Evolutionary conservation across 2,797 vertebrate species (phyloP).

Genomic region (Oreochromis mossambicus): DNA sequence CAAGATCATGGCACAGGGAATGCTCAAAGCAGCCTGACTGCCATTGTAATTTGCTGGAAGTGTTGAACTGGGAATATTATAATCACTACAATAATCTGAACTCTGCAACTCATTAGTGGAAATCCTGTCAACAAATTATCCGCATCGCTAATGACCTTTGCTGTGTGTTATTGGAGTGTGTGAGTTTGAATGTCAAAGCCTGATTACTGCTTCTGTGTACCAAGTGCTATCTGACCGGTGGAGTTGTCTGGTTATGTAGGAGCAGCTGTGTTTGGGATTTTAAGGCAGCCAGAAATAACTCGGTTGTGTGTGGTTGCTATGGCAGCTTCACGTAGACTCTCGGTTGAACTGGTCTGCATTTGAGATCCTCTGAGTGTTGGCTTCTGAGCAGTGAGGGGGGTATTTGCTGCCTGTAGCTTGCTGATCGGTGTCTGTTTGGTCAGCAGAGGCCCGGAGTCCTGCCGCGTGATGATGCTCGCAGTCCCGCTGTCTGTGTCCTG

Average conservation of each 20-base stretch:
- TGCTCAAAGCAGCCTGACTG: neutral
- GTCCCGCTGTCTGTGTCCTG: constrained; percentile 16
- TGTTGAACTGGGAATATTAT: constrained; percentile 34
- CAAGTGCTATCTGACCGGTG: constrained; percentile 22
- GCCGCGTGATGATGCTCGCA: neutral
- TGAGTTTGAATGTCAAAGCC: constrained; percentile 48
- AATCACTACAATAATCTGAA: constrained; percentile 45
- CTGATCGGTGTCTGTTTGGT: neutral
- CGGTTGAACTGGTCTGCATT: constrained; percentile 10
- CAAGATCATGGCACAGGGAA: neutral
- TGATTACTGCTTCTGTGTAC: constrained; percentile 22
- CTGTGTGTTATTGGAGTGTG: constrained; percentile 34
- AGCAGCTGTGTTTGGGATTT: constrained; percentile 68
- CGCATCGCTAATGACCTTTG: constrained; percentile 44
- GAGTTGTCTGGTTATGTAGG: constrained; percentile 42
- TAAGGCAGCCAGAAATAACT: constrained; percentile 61
- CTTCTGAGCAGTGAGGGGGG: neutral
- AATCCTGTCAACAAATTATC: constrained; percentile 55
- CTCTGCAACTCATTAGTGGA: constrained; percentile 42
- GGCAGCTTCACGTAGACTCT: constrained; percentile 46
- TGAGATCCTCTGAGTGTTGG: constrained; percentile 3
- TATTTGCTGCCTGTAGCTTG: neutral
- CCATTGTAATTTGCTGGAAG: constrained; percentile 44
- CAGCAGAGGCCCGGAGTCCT: neutral
- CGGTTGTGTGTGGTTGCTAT: constrained; percentile 60